phyloP scores from a whole-genome alignment of 2,888 invertebrate species.

The Troilus luridus region DNA sequence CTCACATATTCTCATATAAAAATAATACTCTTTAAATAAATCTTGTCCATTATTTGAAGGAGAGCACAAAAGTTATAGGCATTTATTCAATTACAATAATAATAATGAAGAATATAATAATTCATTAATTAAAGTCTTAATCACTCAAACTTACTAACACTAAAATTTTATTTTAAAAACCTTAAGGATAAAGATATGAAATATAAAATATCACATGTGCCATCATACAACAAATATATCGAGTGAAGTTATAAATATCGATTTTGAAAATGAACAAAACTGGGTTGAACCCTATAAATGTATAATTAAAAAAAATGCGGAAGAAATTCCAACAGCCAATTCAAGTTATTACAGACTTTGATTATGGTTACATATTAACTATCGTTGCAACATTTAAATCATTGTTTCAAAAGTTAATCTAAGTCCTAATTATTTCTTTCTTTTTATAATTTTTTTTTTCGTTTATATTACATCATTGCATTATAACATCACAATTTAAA shows the following conservation, averaged over 20 bases:
- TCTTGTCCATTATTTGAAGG: conserved; percentile 38
- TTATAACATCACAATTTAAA: conserved; percentile 31
- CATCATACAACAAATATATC: conserved; percentile 51
- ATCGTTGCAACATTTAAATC: conserved; percentile 33
- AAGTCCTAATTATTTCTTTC: neutral
- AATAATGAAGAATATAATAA: conserved; percentile 36
- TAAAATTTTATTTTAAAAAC: conserved; percentile 47
- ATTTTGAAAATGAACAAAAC: conserved; percentile 9
- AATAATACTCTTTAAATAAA: conserved; percentile 59
- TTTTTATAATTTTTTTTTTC: neutral
- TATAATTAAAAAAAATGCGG: neutral
- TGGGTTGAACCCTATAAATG: conserved; percentile 41
- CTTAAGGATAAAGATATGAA: conserved; percentile 44
- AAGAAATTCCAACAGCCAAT: conserved; percentile 48
- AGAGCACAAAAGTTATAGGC: conserved; percentile 49
- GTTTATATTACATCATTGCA: neutral
- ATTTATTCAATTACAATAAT: conserved; percentile 23
- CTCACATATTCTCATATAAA: conserved; percentile 57
- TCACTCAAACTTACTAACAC: conserved; percentile 49
- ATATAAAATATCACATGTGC: conserved; percentile 59
- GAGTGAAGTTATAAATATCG: conserved; percentile 29
- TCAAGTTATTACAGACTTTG: conserved; percentile 34
- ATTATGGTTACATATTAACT: conserved; percentile 20
- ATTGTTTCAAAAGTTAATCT: conserved; percentile 3
- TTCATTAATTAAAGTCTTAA: conserved; percentile 50